Evolutionary conservation across 2,888 invertebrate species (phyloP), one percentile per base, ranked within the genome.

Genomic region (Stramonita haemastoma): DNA sequence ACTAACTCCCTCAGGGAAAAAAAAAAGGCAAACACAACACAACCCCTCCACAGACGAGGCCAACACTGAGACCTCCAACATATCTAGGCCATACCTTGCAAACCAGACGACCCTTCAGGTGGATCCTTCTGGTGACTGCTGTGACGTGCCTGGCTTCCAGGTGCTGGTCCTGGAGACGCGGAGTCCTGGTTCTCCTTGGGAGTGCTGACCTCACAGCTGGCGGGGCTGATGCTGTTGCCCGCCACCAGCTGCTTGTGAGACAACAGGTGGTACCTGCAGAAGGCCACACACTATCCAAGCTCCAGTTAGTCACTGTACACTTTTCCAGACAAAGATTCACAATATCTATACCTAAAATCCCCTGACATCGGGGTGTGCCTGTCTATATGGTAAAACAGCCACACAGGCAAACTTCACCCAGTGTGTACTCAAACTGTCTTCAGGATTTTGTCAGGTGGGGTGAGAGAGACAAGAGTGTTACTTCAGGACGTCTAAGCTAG

Each of bases 201-300:
- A n/a, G 17, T 79, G 77, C 17, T 79, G 77, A 86, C 66, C 86
- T 86, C 60, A 60, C 86, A 60, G 86, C 34, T 60, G 19, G 87
- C 87, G 8, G 77, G 29, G 46, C 26, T 22, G 19, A 87, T 19
- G 26, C 22, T 73, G 26, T 6, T 73, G 34, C 87, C 73, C 11
- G n/a, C 26, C 66, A 60, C 8, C 36, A 88, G 36, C 66, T 88
- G 83, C 15, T 83, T 66, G 66, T 88, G 88, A 4, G 88, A 88
- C 83, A 88, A 26, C 81, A 83, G 22, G 81, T 83, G 81, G 46
- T 83, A 83, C 46, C 81, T 83, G 81, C 36, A 83, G 36, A 19
- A 83, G 26, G 66, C 17, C 46, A 46, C 46, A 46, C 46, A 46
- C 46, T 46, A 46, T 46, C 46, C 46, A 46, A 46, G 8, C 46